Base-by-base conservation (phyloP, 2,113 vertebrate genomes). In the Anhinga rufa region DNA sequence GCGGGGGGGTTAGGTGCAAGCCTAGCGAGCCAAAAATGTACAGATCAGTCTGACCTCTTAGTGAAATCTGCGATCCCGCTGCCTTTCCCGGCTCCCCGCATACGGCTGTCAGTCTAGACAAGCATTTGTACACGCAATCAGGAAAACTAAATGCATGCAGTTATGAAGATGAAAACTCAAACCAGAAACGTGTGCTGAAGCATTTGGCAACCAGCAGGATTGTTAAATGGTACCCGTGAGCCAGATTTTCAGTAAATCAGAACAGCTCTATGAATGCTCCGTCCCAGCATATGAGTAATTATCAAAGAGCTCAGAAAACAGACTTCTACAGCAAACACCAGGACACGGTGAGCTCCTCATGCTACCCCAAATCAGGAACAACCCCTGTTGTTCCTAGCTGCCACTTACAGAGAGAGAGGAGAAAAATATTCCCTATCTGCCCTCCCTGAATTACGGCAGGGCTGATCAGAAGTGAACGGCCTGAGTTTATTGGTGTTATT, bases 101-200 rank as follows among this genome's bases (percentile, higher is more conserved):
- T 4, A 9, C 7, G 11, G 24, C 58, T 32, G 22, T 38, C 81
- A 14, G 62, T 46, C 68, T 74, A 7, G 10, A 26, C 20, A 6
- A 3, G 1, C 29, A 1, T 14, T n/a, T 5, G 58, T 2, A 46
- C 40, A 8, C 1, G 3, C 80, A 0, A 32, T 5, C 80, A 25
- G 77, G 31, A 34, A 40, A 95, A 84, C 52, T 8, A 17, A 72
- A 32, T 7, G 5, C 78, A 2, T 2, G 54, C 87, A 2, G 24
- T 76, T 69, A 10, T 3, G 52, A 26, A 88, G 80, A 76, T 18
- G 29, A 65, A 76, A 88, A 61, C 65, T 42, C 86, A 12, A 68
- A 87, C 34, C 69, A 46, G 72, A 84, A 92, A 91, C 22, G 17
- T 65, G 72, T 18, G 0, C 55, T 7, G 80, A 44, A 83, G 80